Evolutionary conservation across 2,113 vertebrate genomes (phyloP).

Genomic region (Haemorhous mexicanus): DNA sequence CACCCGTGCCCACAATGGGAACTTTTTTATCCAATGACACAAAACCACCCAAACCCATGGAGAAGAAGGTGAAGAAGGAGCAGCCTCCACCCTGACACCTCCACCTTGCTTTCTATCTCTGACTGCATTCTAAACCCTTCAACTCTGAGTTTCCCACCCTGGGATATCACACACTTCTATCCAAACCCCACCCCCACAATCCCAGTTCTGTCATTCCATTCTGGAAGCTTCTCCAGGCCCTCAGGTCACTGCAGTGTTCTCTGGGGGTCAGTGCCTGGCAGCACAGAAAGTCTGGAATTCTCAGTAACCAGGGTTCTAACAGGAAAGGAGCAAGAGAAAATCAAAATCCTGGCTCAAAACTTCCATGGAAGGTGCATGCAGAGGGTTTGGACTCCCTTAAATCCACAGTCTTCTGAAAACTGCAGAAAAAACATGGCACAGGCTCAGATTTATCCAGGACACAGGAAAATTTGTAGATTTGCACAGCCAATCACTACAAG

Average conservation of each 20-base stretch:
- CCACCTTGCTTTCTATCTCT: neutral
- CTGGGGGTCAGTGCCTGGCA: neutral
- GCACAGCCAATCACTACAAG: neutral
- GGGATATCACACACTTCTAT: neutral
- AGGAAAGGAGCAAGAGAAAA: neutral
- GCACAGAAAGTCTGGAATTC: neutral
- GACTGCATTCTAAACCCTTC: neutral
- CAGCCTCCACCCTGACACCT: neutral
- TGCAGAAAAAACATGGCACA: neutral
- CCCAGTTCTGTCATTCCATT: neutral
- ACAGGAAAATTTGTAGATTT: neutral
- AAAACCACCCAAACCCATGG: neutral
- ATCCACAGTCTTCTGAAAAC: neutral
- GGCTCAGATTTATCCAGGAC: neutral
- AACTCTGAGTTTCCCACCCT: neutral
- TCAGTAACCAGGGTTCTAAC: neutral
- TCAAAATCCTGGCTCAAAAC: neutral
- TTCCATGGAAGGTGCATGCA: neutral
- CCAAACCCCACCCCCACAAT: neutral
- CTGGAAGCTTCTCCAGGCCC: neutral
- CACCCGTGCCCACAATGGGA: fast-evolving
- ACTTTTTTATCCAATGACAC: too few species aligned
- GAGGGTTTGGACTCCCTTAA: neutral
- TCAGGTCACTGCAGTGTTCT: neutral
- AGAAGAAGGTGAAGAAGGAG: neutral